Evolutionary conservation across 1,140 invertebrate genomes (phyloP).

Genomic region (Psilanteris sp.): DNA sequence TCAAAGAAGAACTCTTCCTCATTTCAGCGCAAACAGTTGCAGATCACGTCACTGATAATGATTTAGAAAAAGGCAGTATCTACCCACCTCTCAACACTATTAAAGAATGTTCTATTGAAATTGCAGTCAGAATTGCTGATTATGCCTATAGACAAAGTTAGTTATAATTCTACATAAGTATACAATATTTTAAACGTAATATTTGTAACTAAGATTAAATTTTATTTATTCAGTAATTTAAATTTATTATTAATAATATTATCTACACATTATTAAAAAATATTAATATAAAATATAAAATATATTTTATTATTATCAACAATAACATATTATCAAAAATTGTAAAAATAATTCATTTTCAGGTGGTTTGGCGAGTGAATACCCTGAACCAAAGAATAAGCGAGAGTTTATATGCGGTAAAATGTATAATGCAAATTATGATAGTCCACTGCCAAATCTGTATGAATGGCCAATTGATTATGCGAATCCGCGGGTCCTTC

Average conservation of each 20-base stretch:
- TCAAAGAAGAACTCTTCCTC: slow-evolving; percentile 94
- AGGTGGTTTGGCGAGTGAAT: slow-evolving; percentile 88
- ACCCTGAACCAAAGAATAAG: slow-evolving; percentile 90
- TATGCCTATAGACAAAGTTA: slow-evolving; percentile 85
- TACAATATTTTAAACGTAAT: too few relatives aligned
- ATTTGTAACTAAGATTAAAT: too few relatives aligned
- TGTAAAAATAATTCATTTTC: slow-evolving; percentile 14
- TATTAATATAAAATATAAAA: too few relatives aligned
- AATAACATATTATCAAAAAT: too few relatives aligned
- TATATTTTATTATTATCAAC: not conserved
- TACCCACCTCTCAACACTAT: slow-evolving; percentile 89
- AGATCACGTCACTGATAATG: slow-evolving; percentile 84
- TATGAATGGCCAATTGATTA: slow-evolving; percentile 85
- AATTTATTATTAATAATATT: too few relatives aligned
- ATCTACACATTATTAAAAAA: too few relatives aligned
- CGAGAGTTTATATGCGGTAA: slow-evolving; percentile 85
- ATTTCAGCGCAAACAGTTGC: slow-evolving; percentile 91
- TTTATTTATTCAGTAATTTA: too few relatives aligned
- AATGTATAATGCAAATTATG: slow-evolving; percentile 90
- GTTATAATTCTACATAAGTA: too few relatives aligned
- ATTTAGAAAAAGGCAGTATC: slow-evolving; percentile 86
- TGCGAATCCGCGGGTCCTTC: slow-evolving; percentile 73
- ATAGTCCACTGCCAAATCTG: slow-evolving; percentile 86
- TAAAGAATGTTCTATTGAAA: slow-evolving; percentile 85
- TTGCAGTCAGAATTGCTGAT: slow-evolving; percentile 85